These are phyloP conservation scores for Eristalinus aeneus DNA, from an alignment of 2,888 invertebrate genomes.

Conservation along the genomic window DNA sequence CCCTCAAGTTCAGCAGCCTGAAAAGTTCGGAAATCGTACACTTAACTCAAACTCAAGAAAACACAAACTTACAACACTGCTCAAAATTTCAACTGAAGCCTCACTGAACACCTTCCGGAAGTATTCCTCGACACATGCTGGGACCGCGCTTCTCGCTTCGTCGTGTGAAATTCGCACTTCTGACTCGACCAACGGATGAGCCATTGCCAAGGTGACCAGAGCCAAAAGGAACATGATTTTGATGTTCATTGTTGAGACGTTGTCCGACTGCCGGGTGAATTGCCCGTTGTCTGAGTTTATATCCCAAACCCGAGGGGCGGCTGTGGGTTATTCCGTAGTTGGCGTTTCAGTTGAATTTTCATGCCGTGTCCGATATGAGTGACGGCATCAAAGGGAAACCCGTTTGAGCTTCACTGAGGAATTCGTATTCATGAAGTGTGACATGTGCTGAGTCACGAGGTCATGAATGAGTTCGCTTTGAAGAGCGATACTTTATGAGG, in stretches of 20 bases:
- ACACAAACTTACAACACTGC: background rate
- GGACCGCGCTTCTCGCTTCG: background rate
- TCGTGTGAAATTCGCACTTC: background rate
- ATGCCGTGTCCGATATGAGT: background rate
- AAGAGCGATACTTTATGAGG: background rate
- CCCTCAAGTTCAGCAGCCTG: background rate
- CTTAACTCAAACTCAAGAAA: background rate
- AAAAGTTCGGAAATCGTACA: background rate
- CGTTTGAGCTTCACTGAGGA: background rate
- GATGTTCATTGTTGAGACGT: background rate
- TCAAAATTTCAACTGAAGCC: background rate
- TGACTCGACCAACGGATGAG: background rate
- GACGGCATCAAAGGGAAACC: background rate
- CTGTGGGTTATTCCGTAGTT: background rate
- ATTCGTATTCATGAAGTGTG: background rate
- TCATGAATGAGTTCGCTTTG: background rate
- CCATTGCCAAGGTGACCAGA: background rate
- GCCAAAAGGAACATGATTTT: background rate
- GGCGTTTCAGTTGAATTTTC: background rate
- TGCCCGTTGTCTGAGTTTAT: background rate
- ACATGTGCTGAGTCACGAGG: background rate
- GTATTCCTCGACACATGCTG: background rate
- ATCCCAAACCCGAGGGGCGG: background rate
- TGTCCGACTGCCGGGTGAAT: background rate
- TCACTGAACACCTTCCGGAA: background rate